Conservation (phyloP, 2,113 vertebrate species). For the Cheirogaleus medius region DNA sequence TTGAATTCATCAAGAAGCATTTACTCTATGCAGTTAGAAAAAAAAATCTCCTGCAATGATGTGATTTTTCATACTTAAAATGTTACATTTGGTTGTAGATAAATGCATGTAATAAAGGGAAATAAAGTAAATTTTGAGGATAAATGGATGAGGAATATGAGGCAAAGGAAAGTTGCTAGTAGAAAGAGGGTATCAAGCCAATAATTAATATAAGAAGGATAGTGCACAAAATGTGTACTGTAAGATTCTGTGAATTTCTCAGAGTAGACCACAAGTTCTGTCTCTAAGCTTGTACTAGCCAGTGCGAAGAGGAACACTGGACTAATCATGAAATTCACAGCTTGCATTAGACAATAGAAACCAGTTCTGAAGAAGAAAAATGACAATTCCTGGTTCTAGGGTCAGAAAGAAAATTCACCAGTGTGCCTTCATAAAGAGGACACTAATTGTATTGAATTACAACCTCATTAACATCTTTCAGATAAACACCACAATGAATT, state of each 20-base stretch:
- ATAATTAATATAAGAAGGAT: neutral
- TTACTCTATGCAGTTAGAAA: neutral
- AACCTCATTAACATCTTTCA: neutral
- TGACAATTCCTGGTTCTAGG: neutral
- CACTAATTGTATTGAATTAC: neutral
- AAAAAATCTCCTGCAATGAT: neutral
- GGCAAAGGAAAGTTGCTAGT: neutral
- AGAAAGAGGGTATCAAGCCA: neutral
- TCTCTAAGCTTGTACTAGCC: neutral
- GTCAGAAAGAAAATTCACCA: neutral
- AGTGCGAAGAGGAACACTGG: neutral
- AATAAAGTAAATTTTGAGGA: neutral
- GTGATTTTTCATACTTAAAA: conserved; percentile 9
- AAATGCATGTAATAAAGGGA: neutral
- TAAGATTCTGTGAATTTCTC: neutral
- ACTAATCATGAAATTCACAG: neutral
- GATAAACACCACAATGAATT: neutral
- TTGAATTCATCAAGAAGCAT: conserved; percentile 39
- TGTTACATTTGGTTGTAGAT: neutral
- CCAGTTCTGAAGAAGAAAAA: neutral
- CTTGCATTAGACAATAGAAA: neutral
- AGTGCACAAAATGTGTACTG: neutral
- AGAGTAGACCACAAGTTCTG: neutral
- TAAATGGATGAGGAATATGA: neutral
- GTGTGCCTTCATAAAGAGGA: neutral